These are phyloP conservation scores for Polypedilum pembai DNA, from an alignment of 1,140 invertebrate species.

Conservation along the genomic window DNA sequence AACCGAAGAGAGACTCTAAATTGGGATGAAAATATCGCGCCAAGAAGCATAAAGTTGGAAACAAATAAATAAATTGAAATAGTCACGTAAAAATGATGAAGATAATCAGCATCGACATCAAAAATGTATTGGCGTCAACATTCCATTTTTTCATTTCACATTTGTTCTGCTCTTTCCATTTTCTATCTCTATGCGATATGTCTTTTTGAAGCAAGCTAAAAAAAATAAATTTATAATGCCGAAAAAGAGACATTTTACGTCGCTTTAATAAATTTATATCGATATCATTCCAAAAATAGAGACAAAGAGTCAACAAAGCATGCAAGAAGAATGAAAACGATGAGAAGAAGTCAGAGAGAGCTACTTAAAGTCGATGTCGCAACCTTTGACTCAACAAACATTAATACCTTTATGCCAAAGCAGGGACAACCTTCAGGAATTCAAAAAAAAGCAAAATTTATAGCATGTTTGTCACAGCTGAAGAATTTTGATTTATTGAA, in stretches of 20 bases:
- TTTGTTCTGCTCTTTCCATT: no score
- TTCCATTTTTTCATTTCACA: not conserved
- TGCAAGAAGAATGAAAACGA: not conserved
- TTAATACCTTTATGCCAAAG: no score
- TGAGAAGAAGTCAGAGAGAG: no score
- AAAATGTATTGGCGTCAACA: constrained; percentile 24
- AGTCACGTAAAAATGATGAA: not conserved
- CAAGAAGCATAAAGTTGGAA: no score
- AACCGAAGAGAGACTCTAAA: not conserved
- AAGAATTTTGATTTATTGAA: constrained; percentile 21
- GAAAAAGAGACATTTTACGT: constrained; percentile 12
- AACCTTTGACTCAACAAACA: no score
- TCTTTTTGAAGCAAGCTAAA: not conserved
- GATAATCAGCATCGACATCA: not conserved
- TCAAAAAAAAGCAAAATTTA: no score
- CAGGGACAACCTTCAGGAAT: no score
- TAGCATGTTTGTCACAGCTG: constrained; percentile 13
- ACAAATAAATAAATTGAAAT: no score
- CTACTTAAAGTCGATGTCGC: no score
- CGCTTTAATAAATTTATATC: constrained; percentile 19
- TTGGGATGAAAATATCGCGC: no score
- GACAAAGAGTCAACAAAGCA: not conserved
- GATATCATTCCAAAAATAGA: constrained; percentile 18
- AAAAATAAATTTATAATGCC: not conserved
- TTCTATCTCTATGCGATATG: not conserved